These are phyloP conservation scores for Hydrolagus colliei DNA, from an alignment of 2,797 vertebrate genomes.

Conservation along the genomic window DNA sequence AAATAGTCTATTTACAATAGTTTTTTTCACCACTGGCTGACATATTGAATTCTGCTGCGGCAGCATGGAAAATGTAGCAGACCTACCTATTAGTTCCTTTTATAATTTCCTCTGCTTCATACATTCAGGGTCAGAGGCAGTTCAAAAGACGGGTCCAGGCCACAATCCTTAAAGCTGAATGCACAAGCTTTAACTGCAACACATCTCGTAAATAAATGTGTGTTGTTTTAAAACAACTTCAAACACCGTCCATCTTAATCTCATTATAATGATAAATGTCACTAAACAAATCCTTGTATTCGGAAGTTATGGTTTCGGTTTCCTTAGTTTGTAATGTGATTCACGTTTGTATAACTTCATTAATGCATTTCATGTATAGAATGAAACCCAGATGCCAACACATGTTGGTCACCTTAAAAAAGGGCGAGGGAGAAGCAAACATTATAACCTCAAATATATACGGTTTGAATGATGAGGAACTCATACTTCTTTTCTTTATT, in stretches of 20 bases:
- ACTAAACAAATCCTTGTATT: conserved; percentile 28
- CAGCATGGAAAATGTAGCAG: background rate
- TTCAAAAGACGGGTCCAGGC: conserved; percentile 11
- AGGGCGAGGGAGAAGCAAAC: too few species aligned
- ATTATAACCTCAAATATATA: too few species aligned
- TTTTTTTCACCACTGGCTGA: background rate
- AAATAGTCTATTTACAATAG: too few species aligned
- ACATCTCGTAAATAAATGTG: conserved; percentile 29
- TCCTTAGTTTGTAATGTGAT: conserved; percentile 22
- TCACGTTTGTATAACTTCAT: conserved; percentile 31
- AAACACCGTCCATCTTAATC: conserved; percentile 20
- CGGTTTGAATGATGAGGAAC: too few species aligned
- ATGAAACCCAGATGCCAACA: conserved; percentile 9
- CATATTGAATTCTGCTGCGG: background rate
- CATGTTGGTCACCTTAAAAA: conserved; percentile 7
- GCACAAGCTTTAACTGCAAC: conserved; percentile 20
- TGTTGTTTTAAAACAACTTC: conserved; percentile 28
- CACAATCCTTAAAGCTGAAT: conserved; percentile 22
- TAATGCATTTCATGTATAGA: conserved; percentile 11
- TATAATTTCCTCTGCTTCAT: background rate
- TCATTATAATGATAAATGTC: conserved; percentile 26
- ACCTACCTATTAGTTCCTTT: background rate
- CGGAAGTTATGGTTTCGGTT: conserved; percentile 31
- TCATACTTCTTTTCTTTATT: too few species aligned
- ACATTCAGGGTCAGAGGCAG: conserved; percentile 13